These are phyloP conservation scores for Sceloporus undulatus DNA, from an alignment of 2,113 vertebrate species.

Conservation along the genomic window DNA sequence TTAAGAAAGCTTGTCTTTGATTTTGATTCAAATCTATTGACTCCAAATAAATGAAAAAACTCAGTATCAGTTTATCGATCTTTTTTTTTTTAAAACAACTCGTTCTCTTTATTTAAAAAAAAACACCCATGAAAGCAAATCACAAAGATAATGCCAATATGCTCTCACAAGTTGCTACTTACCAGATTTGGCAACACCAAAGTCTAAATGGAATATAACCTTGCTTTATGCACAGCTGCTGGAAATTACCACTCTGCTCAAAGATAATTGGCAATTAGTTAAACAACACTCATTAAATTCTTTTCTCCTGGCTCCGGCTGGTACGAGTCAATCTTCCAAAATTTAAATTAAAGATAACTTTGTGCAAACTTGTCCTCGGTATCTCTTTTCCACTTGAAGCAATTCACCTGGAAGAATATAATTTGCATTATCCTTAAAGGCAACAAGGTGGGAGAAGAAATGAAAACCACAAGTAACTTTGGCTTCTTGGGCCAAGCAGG, in stretches of 20 bases:
- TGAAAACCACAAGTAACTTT: neutral
- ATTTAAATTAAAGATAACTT: slow-evolving; percentile 40
- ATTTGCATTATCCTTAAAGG: slow-evolving; percentile 26
- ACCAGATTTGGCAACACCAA: slow-evolving; percentile 29
- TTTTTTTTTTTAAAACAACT: neutral
- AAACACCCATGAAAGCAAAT: neutral
- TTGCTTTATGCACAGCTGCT: slow-evolving; percentile 49
- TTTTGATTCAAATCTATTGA: too few relatives aligned
- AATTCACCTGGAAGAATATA: slow-evolving; percentile 31
- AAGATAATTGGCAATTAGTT: slow-evolving; percentile 72
- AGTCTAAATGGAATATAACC: neutral
- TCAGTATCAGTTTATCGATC: neutral
- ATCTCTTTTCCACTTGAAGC: neutral
- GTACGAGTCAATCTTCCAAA: slow-evolving; percentile 10
- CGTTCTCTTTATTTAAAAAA: too few relatives aligned
- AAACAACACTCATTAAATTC: slow-evolving; percentile 67
- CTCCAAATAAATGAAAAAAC: neutral
- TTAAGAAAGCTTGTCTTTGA: neutral
- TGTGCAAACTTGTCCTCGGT: slow-evolving; percentile 63
- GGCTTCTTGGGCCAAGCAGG: neutral
- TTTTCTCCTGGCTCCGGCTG: slow-evolving; percentile 37
- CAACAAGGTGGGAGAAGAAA: neutral
- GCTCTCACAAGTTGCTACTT: slow-evolving; percentile 25
- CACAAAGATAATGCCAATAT: slow-evolving; percentile 18
- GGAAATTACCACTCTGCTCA: slow-evolving; percentile 69